phyloP scores from a whole-genome alignment of 2,797 vertebrate species.

The Gymnopithys bicolor region DNA sequence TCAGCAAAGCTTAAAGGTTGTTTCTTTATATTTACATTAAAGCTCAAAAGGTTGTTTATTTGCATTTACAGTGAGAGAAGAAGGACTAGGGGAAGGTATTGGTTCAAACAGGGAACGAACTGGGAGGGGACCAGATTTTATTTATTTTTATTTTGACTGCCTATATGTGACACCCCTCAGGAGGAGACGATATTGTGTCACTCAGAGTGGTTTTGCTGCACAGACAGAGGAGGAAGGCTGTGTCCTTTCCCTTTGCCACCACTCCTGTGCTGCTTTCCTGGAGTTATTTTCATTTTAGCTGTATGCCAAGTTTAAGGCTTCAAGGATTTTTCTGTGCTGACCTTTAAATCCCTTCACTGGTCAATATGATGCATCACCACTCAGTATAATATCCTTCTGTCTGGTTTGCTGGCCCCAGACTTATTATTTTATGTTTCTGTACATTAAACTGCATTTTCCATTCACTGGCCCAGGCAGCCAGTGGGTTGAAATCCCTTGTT shows the following conservation, averaged over 20 bases:
- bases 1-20: background rate
- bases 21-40: background rate
- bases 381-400: slow-evolving; percentile 67
- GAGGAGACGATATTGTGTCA: background rate
- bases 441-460: slow-evolving; percentile 74
- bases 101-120: background rate
- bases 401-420: slow-evolving; percentile 56
- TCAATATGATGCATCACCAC: slow-evolving; percentile 63
- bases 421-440: slow-evolving; percentile 75
- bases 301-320: slow-evolving; percentile 35
- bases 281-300: slow-evolving; percentile 53
- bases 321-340: slow-evolving; percentile 67
- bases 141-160: too few species aligned
- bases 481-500: slow-evolving; percentile 70
- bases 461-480: slow-evolving; percentile 50
- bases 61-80: background rate
- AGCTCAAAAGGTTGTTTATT: background rate
- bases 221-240: background rate
- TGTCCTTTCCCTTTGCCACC: background rate
- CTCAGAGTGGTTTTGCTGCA: background rate
- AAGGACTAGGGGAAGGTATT: background rate
- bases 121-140: background rate
- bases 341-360: slow-evolving; percentile 69
- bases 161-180: rapidly evolving
- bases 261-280: background rate